Base-by-base conservation (phyloP, 2,113 vertebrate species). In the Numida meleagris region DNA sequence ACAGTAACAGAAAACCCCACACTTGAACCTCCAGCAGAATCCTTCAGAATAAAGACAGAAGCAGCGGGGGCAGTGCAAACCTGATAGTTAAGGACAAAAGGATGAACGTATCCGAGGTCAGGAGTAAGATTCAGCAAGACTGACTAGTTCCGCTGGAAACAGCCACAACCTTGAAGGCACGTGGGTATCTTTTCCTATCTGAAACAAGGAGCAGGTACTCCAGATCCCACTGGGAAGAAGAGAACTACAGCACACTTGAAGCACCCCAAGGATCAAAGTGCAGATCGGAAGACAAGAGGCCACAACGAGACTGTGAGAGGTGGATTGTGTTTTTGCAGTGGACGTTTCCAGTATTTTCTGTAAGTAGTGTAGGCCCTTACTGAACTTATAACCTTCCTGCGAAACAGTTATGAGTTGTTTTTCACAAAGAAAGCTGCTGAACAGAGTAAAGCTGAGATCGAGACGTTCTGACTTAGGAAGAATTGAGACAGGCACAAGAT, bases 141-240 rank as follows among this genome's bases (percentile, higher is more conserved):
- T 66, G 57, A 89, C 53, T 62, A 82, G 76, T 57, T 85, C 38
- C 73, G 14, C 46, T 72, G 61, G 72, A 65, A 93, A 43, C 82
- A 81, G 61, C 0, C 36, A 25, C 53, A 48, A 91, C 71, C 33
- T 55, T 71, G 12, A 93, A 94, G 13, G 55, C 57, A 46, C 1
- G 2, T 4, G 61, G 43, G 65, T 17, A 46, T 68, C 70, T 79
- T 61, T 25, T 5, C 4, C 79, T 9, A 45, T 25, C 24, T 45
- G 12, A 93, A 80, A 77, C 34, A 19, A 10, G 10, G 34, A 81
- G 40, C 18, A 83, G 31, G 73, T 63, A 91, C n/a, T 63, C 75
- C 86, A 74, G 31, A 73, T 1, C 16, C 11, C 16, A 48, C 14
- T 76, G 55, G n/a, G 88, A 87, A 33, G 21, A 73, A 84, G 27